A percentile compares a stretch with the other conserved stretches of the same genome.
phyloP scores from a whole-genome alignment of 1,140 invertebrate species.

The Ceratosolen solmsi region DNA sequence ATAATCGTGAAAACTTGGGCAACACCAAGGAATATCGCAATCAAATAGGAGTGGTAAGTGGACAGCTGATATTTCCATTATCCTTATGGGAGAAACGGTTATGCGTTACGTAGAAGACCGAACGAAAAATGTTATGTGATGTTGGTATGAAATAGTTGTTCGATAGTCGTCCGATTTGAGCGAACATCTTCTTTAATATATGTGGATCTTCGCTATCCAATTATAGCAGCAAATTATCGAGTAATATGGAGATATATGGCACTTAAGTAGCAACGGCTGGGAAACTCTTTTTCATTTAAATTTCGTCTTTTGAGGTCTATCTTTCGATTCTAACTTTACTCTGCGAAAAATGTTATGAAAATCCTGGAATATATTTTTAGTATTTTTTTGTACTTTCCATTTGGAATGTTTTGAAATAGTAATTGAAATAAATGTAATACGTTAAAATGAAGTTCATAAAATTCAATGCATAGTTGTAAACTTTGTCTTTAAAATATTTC shows the following conservation, averaged over 20 bases:
- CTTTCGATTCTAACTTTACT: background rate
- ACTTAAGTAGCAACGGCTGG: background rate
- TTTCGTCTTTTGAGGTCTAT: background rate
- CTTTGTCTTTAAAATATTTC: no score
- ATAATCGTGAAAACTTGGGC: constrained; percentile 24
- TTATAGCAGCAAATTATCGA: background rate
- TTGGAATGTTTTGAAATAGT: no score
- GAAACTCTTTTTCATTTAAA: constrained; percentile 7
- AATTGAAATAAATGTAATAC: background rate
- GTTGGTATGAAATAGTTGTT: constrained; percentile 34
- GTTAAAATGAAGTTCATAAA: background rate
- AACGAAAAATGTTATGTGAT: background rate
- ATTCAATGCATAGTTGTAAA: no score
- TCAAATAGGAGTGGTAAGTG: constrained; percentile 25
- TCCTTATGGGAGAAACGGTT: constrained; percentile 11
- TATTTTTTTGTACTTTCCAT: no score
- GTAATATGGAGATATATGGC: background rate
- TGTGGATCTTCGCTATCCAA: background rate
- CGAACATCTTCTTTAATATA: background rate
- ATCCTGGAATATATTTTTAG: background rate
- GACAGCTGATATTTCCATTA: constrained; percentile 50
- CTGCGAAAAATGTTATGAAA: background rate
- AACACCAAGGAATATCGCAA: background rate
- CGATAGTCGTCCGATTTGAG: background rate
- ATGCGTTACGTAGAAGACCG: no score